phyloP scores from a whole-genome alignment of 2,888 invertebrate species.

The Ectobius pallidus region DNA sequence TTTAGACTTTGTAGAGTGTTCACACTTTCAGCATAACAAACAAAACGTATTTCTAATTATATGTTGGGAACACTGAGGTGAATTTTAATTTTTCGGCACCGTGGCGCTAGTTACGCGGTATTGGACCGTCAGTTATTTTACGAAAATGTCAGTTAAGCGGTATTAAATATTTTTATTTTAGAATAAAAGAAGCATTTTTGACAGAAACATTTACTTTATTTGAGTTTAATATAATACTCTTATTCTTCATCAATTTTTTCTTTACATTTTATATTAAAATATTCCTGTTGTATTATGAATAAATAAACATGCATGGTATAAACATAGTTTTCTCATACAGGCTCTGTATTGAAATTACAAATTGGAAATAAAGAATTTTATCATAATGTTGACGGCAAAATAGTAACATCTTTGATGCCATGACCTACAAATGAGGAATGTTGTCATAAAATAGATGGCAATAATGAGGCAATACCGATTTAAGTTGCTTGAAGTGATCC shows the following conservation, averaged over 20 bases:
- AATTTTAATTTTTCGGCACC: not conserved
- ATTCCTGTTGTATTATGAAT: too few relatives aligned
- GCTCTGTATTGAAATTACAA: not conserved
- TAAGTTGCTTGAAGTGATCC: slow-evolving; percentile 42
- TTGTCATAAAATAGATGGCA: slow-evolving; percentile 43
- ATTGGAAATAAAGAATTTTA: too few relatives aligned
- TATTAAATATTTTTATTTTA: not conserved
- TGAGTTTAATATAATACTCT: too few relatives aligned
- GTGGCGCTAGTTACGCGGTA: not conserved
- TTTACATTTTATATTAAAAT: too few relatives aligned
- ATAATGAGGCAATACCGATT: slow-evolving; percentile 38
- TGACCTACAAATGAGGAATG: slow-evolving; percentile 23
- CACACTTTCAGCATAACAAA: not conserved
- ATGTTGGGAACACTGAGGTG: not conserved
- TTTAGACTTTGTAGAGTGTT: not conserved
- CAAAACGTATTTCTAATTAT: not conserved
- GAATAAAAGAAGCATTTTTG: not conserved
- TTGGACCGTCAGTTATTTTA: not conserved
- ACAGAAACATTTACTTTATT: not conserved
- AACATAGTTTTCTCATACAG: too few relatives aligned
- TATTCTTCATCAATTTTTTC: too few relatives aligned
- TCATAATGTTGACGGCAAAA: not conserved
- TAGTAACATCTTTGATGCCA: not conserved
- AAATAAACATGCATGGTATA: too few relatives aligned
- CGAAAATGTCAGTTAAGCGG: not conserved